Base-by-base conservation (phyloP, 2,888 invertebrate genomes). In the Salticus scenicus region DNA sequence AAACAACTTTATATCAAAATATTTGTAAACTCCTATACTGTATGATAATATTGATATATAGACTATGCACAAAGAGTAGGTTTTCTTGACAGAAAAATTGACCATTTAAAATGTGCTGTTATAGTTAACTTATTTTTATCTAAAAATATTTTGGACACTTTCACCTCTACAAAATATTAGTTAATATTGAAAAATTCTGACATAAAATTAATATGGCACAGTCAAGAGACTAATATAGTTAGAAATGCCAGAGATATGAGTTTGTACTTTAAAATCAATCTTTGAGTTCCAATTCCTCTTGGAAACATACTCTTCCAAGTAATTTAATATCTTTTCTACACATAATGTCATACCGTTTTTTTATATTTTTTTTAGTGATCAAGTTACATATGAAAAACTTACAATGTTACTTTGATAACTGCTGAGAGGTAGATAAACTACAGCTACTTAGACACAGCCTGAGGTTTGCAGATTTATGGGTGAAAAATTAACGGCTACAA, bases 81-180 rank as follows among this genome's bases (percentile, higher is more conserved):
- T 57, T 57, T 57, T 2, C 10, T 8, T 57, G 20, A 57, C 24
- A 24, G 12, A 24, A 47, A 57, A 24, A 57, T 24, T 57, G 2
- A 24, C 24, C 10, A 37, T 57, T 57, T 24, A 57, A 57, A 57
- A 57, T 57, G 57, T 57, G 57, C 37, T 24, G 14, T n/a, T 67
- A 31, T 24, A 33, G 69, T 37, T 33, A 71, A 71, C 37, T 28
- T 17, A 41, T 71, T 71, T 71, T 47, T 63, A 69, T 82, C 75
- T 82, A 75, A 82, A 82, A 82, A 82, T 82, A 82, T 82, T 67
- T 67, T 82, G 57, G 70, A 82, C 74, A 75, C 51, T 82, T 63
- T 64, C 75, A 75, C 51, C 42, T 70, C 82, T 82, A 82, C 82
- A 82, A 82, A 81, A 82, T 82, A 81, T 74, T 66, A 17, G 66